Base-by-base conservation (phyloP, 2,888 invertebrate species). In the Nowickia ferox region DNA sequence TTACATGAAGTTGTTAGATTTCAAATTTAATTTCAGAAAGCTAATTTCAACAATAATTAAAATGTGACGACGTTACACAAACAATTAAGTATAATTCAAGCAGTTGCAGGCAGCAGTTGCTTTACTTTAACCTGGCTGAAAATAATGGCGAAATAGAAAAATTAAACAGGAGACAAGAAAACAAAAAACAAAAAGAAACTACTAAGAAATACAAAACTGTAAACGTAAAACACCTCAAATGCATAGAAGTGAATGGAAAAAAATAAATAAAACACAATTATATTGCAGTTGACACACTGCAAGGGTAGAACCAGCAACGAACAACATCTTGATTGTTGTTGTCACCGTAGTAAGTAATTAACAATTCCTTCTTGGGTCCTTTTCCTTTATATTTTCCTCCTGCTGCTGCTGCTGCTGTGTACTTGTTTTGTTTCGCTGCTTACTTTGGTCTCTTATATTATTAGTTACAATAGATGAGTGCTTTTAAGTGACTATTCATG, bases 311-410 rank as follows among this genome's bases (percentile, higher is more conserved):
- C 44, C 76, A 40, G 79, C 61, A 51, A 71, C 74, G 51, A 61
- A 51, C 68, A 61, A 79, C 82, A 77, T 55, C 84, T 76, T 76
- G 71, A 83, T 83, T 80, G 86, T 80, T 72, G 68, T 86, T 83
- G 83, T 83, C 79, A 83, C 86, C 75, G 61, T 76, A 83, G 83
- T 76, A 86, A 86, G 86, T 86, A 86, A 86, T 83, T 86, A 86
- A 83, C 83, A 83, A 83, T 86, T 76, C 53, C 74, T 84, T 22
- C 51, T 77, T 66, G 17, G 19, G 9, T 17, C 10, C 40, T 30
- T 30, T 30, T 30, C 11, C 17, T 5, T 17, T n/a, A 46, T 51
- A 4, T 42, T 65, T 42, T n/a, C 42, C 22, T 42, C 40, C 22
- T 38, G 11, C 30, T 69, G 42, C 30, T 38, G 11, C 48, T 57